Evolutionary conservation across 1,140 invertebrate genomes (phyloP), one percentile per base, ranked within the genome.

Genomic region (Venturia canescens): DNA sequence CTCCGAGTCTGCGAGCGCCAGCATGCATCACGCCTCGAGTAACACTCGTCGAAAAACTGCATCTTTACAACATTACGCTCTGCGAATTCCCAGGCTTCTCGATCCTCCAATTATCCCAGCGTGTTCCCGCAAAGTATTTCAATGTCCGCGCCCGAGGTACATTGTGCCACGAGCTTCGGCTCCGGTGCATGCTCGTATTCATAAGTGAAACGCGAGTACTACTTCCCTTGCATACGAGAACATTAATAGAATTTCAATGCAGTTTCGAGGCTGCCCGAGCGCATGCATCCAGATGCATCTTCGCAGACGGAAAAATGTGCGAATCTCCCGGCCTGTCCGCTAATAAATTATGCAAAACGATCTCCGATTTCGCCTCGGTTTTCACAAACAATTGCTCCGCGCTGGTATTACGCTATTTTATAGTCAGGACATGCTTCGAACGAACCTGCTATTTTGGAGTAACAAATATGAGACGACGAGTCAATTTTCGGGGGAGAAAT

Each of bases 211-310:
- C 7, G 53, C 18, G 53, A 57, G 53, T 57, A 57, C 38, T 9
- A 15, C 50, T 23, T 57, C 53, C 4, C 18, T 23, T 57, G 53
- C 53, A 57, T 57, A 23, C 21, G 21, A 57, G 21, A 44, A 57
- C 53, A 57, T 57, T 18, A 57, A 57, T 57, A 57, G 53, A 23
- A 18, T 57, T 57, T 23, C 53, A 57, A 57, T 57, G 53, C 53
- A 57, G 21, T 57, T 57, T 57, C n/a, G 53, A 44, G 53, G 53
- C 18, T 23, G 53, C n/a, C 7, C 44, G 16, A 34, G 31, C 31
- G 3, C 31, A 34, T 34, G 31, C 31, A 34, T 34, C 31, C 31
- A 34, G 31, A 34, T 57, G 53, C 53, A 21, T 57, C 21, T 57
- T 23, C 18, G 53, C 53, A 57, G 53, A 57, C 53, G 21, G 53